Evolutionary conservation across 2,113 vertebrate species (phyloP).

Genomic region (Neolamprologus brichardi): DNA sequence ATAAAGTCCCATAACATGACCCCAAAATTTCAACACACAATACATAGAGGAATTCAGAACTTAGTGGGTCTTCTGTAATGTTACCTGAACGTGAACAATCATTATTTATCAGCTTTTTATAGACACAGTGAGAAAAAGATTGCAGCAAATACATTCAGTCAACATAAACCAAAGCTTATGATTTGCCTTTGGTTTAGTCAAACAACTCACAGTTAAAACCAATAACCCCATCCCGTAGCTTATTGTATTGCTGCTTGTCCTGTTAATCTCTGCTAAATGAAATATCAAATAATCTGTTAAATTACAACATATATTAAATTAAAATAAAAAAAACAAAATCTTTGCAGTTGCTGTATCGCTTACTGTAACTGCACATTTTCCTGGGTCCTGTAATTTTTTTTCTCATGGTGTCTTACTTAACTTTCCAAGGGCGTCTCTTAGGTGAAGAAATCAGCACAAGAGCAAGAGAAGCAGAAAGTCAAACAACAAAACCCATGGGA

Average conservation of each 20-base stretch:
- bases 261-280: not conserved
- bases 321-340: not conserved
- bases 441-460: constrained; percentile 4
- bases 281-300: not conserved
- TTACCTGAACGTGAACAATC: not conserved
- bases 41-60: not conserved
- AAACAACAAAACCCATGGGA: not conserved
- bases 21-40: not conserved
- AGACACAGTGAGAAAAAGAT: not conserved
- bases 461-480: not conserved
- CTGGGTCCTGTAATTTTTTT: not conserved
- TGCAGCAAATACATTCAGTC: not conserved
- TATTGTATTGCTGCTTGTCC: not conserved
- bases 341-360: not conserved
- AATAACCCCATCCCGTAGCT: not conserved
- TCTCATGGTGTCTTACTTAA: not conserved
- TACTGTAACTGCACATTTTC: not conserved
- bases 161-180: not conserved
- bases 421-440: constrained; percentile 22
- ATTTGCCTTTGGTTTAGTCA: not conserved
- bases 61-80: fast-evolving
- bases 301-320: not conserved
- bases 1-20: not conserved
- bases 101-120: not conserved
- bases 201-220: not conserved